Percentiles rank a stretch among this genome's conserved stretches.
phyloP scores from a whole-genome alignment of 2,113 vertebrate genomes.

The Pleuronectes platessa region DNA sequence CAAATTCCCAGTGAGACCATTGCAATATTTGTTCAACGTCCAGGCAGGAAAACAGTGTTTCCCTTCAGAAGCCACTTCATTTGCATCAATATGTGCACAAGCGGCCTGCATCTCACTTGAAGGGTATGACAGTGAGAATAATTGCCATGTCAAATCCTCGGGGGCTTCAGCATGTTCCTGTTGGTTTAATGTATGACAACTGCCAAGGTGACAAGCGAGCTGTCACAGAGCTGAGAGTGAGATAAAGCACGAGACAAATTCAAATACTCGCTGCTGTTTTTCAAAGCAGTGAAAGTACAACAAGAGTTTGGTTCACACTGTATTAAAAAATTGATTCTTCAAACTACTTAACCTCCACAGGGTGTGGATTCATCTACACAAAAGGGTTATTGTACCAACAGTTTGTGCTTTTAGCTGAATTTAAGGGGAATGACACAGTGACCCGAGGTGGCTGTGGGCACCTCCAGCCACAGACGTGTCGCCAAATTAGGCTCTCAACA shows the following conservation, averaged over 20 bases:
- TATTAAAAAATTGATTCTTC: slow-evolving; percentile 19
- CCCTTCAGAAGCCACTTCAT: slow-evolving; percentile 48
- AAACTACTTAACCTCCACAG: neutral
- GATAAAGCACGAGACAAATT: slow-evolving; percentile 38
- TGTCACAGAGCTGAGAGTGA: slow-evolving; percentile 43
- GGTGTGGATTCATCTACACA: slow-evolving; percentile 2
- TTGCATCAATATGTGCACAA: slow-evolving; percentile 56
- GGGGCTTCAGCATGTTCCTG: slow-evolving; percentile 46
- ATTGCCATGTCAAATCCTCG: slow-evolving; percentile 71
- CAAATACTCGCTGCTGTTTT: slow-evolving; percentile 34
- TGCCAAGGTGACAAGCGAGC: slow-evolving; percentile 59
- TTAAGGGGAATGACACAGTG: slow-evolving; percentile 8
- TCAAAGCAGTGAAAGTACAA: slow-evolving; percentile 13
- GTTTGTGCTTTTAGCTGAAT: neutral
- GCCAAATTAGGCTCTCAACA: slow-evolving; percentile 30
- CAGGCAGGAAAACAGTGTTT: slow-evolving; percentile 13
- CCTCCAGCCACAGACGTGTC: slow-evolving; percentile 40
- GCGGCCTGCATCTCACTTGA: slow-evolving; percentile 51
- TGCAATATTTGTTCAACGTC: slow-evolving; percentile 32
- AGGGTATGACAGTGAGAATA: slow-evolving; percentile 62
- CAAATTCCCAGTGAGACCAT: slow-evolving; percentile 21
- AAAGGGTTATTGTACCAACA: neutral
- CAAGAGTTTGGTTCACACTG: slow-evolving; percentile 3
- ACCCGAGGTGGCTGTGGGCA: slow-evolving; percentile 1
- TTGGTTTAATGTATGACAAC: slow-evolving; percentile 64